Percentiles rank a stretch among this genome's conserved stretches.
phyloP scores from a whole-genome alignment of 2,888 invertebrate genomes.

The Diogma glabrata region DNA sequence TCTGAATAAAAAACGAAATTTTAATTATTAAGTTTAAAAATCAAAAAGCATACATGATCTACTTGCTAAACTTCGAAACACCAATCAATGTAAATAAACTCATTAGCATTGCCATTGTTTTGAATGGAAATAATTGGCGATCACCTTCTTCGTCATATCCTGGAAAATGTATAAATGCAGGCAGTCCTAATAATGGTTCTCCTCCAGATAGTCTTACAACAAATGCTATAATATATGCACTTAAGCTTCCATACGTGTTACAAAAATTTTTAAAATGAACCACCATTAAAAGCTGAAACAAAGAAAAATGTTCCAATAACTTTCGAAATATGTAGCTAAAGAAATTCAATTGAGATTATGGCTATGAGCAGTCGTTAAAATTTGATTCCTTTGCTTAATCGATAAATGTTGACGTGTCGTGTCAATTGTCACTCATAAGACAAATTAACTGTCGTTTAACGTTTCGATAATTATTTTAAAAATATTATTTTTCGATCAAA shows the following conservation, averaged over 20 bases:
- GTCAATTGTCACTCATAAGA: too few species aligned
- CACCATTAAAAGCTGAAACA: conserved; percentile 77
- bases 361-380: neutral
- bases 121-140: conserved; percentile 85
- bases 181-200: conserved; percentile 71
- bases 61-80: conserved; percentile 74
- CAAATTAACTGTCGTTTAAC: too few species aligned
- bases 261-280: conserved; percentile 89
- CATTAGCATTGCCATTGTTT: conserved; percentile 87
- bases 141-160: conserved; percentile 57
- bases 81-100: conserved; percentile 69
- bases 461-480: too few species aligned
- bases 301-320: neutral
- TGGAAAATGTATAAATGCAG: conserved; percentile 77
- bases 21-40: conserved; percentile 6
- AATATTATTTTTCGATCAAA: too few species aligned
- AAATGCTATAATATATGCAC: conserved; percentile 76
- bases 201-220: conserved; percentile 77
- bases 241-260: conserved; percentile 94
- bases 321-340: neutral
- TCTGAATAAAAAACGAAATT: conserved; percentile 33
- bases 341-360: neutral
- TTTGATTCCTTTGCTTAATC: too few species aligned
- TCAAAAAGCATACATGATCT: conserved; percentile 18
- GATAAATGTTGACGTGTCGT: too few species aligned